Conservation (phyloP, 1,140 invertebrate species). For the Aplysia californica region DNA sequence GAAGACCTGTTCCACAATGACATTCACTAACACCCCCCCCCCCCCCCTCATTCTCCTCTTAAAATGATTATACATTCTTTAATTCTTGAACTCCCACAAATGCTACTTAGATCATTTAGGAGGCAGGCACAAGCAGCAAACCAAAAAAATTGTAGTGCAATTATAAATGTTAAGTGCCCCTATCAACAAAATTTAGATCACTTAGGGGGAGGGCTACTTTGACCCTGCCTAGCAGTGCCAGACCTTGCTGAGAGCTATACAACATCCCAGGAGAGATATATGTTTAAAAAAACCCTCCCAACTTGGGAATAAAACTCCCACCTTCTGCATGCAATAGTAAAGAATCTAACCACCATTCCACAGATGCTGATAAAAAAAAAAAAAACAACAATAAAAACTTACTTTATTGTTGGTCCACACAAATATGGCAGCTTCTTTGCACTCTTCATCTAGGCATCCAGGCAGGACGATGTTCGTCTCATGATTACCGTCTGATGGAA, state of each 20-base stretch:
- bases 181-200: too few relatives aligned
- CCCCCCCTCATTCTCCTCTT: background rate
- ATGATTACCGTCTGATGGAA: slow-evolving; percentile 77
- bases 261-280: background rate
- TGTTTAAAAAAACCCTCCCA: background rate
- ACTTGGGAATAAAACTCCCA: background rate
- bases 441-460: slow-evolving; percentile 37
- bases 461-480: slow-evolving; percentile 41
- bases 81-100: background rate
- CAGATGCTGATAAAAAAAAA: background rate
- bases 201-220: too few relatives aligned
- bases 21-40: too few relatives aligned
- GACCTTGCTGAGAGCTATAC: too few relatives aligned
- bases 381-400: background rate
- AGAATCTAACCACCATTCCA: background rate
- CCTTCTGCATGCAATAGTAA: background rate
- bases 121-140: too few relatives aligned
- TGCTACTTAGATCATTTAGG: too few relatives aligned
- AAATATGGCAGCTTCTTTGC: slow-evolving; percentile 35
- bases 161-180: too few relatives aligned
- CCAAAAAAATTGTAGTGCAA: too few relatives aligned
- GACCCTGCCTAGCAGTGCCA: background rate
- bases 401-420: slow-evolving; percentile 34
- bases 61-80: background rate
- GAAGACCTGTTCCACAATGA: too few relatives aligned